Conservation (phyloP, 2,113 vertebrate genomes). For the Callospermophilus lateralis region DNA sequence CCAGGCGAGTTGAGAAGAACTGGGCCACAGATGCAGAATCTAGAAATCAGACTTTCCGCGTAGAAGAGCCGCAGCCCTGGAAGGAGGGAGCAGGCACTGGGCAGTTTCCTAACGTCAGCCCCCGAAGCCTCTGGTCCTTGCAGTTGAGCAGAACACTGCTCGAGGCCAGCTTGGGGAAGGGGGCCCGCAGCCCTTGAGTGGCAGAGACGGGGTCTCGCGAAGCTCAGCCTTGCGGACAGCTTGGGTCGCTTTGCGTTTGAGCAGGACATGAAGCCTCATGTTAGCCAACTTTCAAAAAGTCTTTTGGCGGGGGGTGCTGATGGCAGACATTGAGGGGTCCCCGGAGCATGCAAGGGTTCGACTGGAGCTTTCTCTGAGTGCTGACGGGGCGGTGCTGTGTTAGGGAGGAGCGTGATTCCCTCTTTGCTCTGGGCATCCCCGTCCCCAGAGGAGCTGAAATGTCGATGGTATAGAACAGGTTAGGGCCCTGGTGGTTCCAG, state of each 20-base stretch:
- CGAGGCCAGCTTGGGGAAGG: neutral
- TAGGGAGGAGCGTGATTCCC: neutral
- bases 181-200: neutral
- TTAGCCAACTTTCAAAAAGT: neutral
- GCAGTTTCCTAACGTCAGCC: rapidly evolving
- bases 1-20: neutral
- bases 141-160: neutral
- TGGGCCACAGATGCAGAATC: neutral
- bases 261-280: neutral
- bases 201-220: neutral
- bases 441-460: rapidly evolving
- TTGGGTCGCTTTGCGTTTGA: too few species aligned
- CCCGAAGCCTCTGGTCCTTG: neutral
- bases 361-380: neutral
- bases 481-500: neutral
- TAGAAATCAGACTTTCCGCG: neutral
- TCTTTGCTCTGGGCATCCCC: rapidly evolving
- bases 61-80: neutral
- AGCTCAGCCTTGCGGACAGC: neutral
- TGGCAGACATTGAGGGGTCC: neutral
- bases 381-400: too few species aligned
- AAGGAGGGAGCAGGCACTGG: neutral
- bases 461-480: neutral
- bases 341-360: rapidly evolving
- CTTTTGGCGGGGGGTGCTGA: neutral